Base-by-base conservation (phyloP, 2,113 vertebrate genomes). In the Pantherophis guttatus region DNA sequence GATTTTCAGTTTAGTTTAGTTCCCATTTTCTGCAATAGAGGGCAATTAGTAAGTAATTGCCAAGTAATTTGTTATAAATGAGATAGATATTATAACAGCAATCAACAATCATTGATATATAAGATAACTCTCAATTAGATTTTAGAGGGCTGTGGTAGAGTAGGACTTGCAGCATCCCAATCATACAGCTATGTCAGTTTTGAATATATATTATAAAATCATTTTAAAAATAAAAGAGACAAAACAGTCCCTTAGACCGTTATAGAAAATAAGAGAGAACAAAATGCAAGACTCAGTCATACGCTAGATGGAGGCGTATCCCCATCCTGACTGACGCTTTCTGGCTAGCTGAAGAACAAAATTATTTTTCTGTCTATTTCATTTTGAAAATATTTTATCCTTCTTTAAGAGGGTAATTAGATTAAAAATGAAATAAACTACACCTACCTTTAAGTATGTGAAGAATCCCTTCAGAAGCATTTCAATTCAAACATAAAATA, bases 401-500 rank as follows among this genome's bases (percentile, higher is more conserved):
- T 85, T 88, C 19, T 91, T 90, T 29, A 87, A 88, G 94, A 87
- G 8, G 55, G 54, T 44, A 50, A 11, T 8, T n/a, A 57, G n/a
- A 57, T 93, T 95, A 95, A 92, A 65, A 96, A 93, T 86, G 50
- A 93, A 94, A 90, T 91, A 44, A 55, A 8, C 21, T 0, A 12
- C 90, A 95, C 96, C 70, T 98, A 98, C 98, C 98, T 98, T 97
- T 95, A 65, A 19, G 91, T 44, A 93, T 92, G 92, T 92, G 93
- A 93, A 93, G 91, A 94, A 96, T 95, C 97, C 95, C 95, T 95
- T 91, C 5, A n/a, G 81, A 90, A 94, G 93, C 87, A 93, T 94
- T 95, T 96, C 94, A 96, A n/a, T 95, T 93, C 94, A 91, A 95
- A 95, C 94, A 88, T 90, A 88, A 96, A 50, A 87, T 94, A 96